Evolutionary conservation across 2,113 vertebrate species (phyloP).

Genomic region (Syngnathus scovelli): DNA sequence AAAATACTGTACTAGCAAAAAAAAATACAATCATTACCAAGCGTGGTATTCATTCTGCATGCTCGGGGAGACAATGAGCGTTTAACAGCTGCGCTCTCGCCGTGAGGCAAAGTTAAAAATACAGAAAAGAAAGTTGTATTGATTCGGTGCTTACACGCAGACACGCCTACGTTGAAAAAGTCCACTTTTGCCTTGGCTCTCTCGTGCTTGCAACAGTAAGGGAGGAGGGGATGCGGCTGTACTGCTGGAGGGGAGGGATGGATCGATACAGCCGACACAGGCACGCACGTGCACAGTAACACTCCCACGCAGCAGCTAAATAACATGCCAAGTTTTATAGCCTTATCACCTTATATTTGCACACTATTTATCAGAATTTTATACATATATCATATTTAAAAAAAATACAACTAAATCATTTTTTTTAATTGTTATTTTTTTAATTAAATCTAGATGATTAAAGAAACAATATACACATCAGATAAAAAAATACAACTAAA

Average conservation of each 20-base stretch:
- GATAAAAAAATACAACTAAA: neutral
- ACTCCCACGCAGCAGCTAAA: constrained; percentile 56
- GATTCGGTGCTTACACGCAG: constrained; percentile 16
- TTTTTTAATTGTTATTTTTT: too few relatives aligned
- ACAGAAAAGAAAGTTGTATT: constrained; percentile 23
- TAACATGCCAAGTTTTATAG: constrained; percentile 37
- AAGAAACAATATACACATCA: too few relatives aligned
- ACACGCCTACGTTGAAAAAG: constrained; percentile 24
- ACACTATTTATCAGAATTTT: neutral
- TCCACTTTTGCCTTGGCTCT: constrained; percentile 32
- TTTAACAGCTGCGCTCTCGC: constrained; percentile 10
- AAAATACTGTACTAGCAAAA: neutral
- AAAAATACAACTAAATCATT: neutral
- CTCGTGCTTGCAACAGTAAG: constrained; percentile 23
- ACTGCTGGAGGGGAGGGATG: constrained; percentile 46
- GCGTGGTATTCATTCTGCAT: neutral
- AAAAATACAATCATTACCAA: neutral
- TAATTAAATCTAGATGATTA: neutral
- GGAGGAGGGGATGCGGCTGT: constrained; percentile 26
- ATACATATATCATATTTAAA: neutral
- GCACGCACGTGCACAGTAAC: constrained; percentile 19
- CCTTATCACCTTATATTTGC: constrained; percentile 46
- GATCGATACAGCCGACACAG: constrained; percentile 44
- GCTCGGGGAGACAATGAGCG: neutral
- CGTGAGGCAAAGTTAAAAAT: constrained; percentile 37